Conservation (phyloP, 1,140 invertebrate genomes). For the Zaprionus ghesquierei region DNA sequence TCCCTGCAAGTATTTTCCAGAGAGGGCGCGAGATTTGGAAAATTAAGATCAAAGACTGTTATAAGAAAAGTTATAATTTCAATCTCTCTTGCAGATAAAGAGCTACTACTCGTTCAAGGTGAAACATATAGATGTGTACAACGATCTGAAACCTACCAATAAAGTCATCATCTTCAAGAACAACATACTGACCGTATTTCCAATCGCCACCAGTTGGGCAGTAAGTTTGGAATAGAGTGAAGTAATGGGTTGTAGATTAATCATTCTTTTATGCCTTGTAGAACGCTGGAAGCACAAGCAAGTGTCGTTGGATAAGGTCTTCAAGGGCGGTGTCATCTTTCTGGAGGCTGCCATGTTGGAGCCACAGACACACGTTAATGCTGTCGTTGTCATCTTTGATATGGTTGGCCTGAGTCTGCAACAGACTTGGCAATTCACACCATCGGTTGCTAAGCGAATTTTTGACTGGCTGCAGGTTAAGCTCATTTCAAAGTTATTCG, state of each 20-base stretch:
- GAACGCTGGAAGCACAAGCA: constrained; percentile 93
- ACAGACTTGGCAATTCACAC: constrained; percentile 92
- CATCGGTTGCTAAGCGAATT: constrained; percentile 91
- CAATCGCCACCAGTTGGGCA: constrained; percentile 89
- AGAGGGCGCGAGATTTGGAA: constrained; percentile 89
- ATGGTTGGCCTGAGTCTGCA: constrained; percentile 91
- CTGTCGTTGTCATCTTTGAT: constrained; percentile 91
- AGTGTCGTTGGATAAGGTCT: constrained; percentile 90
- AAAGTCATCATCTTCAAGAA: constrained; percentile 91
- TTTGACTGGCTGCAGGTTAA: constrained; percentile 91
- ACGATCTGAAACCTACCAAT: constrained; percentile 87
- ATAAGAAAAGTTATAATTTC: neutral
- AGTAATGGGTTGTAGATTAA: neutral
- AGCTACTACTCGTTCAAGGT: constrained; percentile 91
- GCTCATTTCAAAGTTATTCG: constrained; percentile 20
- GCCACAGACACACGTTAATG: constrained; percentile 89
- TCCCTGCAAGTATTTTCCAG: constrained; percentile 91
- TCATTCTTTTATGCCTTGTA: constrained; percentile 61
- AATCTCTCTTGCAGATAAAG: constrained; percentile 85
- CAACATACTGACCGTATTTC: constrained; percentile 90
- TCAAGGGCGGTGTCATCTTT: constrained; percentile 91
- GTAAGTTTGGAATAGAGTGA: constrained; percentile 84
- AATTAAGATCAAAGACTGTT: constrained; percentile 57
- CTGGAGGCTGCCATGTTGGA: constrained; percentile 91
- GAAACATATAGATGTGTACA: constrained; percentile 89